phyloP scores from a whole-genome alignment of 2,797 vertebrate genomes.

The Sebastolobus altivelis region DNA sequence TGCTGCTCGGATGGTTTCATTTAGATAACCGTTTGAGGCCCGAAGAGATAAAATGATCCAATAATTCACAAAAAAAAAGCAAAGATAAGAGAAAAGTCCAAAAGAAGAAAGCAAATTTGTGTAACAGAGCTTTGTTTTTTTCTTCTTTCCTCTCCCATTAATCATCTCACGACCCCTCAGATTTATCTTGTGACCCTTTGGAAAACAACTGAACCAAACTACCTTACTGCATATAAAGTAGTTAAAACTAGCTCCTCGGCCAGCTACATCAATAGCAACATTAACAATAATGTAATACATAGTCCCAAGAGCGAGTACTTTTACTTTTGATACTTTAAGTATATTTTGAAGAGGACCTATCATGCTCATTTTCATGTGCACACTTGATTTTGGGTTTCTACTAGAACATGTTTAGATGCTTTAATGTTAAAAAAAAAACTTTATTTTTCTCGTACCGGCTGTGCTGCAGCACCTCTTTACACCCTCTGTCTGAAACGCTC shows the following conservation, averaged over 20 bases:
- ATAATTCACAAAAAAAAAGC: neutral
- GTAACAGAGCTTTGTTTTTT: neutral
- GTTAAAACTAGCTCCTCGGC: neutral
- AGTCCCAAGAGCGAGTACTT: neutral
- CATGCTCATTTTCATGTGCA: neutral
- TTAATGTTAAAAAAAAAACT: too few species aligned
- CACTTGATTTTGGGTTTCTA: neutral
- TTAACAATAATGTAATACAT: neutral
- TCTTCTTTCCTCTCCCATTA: neutral
- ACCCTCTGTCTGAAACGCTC: too few species aligned
- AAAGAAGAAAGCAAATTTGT: neutral
- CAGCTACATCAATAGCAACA: neutral
- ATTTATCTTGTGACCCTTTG: constrained; percentile 1
- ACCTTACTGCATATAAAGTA: neutral
- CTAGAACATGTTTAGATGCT: too few species aligned
- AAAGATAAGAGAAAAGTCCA: neutral
- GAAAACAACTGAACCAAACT: neutral
- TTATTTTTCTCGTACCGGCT: too few species aligned
- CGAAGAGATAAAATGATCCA: neutral
- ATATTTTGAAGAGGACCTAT: neutral
- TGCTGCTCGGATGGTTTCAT: neutral
- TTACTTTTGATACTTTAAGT: neutral
- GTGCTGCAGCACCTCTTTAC: too few species aligned
- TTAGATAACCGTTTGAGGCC: neutral
- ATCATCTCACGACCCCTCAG: constrained; percentile 3